A percentile compares a stretch with the other conserved stretches of the same genome.
Evolutionary conservation across 37 sponge, comb jelly and placozoan genomes (phyloP).

Genomic region (Ianthella basta): DNA sequence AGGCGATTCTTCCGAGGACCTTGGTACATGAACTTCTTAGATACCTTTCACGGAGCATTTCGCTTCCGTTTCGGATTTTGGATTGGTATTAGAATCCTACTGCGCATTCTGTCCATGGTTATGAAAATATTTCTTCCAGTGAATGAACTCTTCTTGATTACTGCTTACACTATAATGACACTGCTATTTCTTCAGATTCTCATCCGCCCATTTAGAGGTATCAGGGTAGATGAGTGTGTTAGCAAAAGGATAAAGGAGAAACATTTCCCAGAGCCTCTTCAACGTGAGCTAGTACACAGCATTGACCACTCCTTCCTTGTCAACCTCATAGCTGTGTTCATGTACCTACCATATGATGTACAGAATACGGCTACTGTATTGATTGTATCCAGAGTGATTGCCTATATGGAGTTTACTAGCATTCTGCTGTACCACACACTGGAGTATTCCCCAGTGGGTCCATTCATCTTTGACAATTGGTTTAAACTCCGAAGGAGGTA

Average conservation of each 20-base stretch:
- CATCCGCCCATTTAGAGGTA: neutral
- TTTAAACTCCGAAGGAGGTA: neutral
- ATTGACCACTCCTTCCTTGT: constrained; percentile 2
- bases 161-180: neutral
- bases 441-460: constrained; percentile 28
- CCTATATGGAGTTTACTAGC: neutral
- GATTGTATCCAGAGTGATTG: neutral
- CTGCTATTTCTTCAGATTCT: constrained; percentile 4
- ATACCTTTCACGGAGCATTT: constrained; percentile 22
- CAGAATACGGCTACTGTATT: neutral
- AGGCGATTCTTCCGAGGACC: constrained; percentile 8
- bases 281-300: neutral
- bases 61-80: constrained; percentile 21
- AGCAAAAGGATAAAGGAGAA: neutral
- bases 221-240: neutral
- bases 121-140: neutral
- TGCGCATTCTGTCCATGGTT: neutral
- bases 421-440: constrained; percentile 16
- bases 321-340: neutral
- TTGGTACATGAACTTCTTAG: constrained; percentile 16
- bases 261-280: neutral
- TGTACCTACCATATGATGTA: neutral
- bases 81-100: constrained; percentile 8
- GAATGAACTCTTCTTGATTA: neutral
- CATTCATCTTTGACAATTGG: neutral